Evolutionary conservation across 92 coral and sea anemone genomes (phyloP).

Genomic region (Bergia sp.): DNA sequence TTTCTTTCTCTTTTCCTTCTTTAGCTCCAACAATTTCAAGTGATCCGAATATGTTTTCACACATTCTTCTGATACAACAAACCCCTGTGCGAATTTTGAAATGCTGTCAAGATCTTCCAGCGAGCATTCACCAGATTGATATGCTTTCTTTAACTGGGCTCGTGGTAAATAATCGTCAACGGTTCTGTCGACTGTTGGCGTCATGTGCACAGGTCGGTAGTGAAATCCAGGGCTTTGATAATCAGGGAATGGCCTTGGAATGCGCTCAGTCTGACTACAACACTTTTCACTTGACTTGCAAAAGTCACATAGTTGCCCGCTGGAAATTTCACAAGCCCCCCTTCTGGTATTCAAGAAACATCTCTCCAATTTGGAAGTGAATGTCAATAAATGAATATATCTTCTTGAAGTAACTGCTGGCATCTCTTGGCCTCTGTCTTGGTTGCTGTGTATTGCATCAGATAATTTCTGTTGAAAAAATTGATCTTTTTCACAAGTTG

Average conservation of each 20-base stretch:
- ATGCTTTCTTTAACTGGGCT: slow-evolving; percentile 52
- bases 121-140: slow-evolving; percentile 51
- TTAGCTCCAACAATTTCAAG: slow-evolving; percentile 41
- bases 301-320: slow-evolving; percentile 8
- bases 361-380: background rate
- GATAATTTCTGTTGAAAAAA: slow-evolving; percentile 3
- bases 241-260: slow-evolving; percentile 19
- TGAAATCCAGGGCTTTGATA: background rate
- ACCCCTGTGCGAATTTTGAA: slow-evolving; percentile 23
- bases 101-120: slow-evolving; percentile 40
- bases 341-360: no score
- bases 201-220: slow-evolving; percentile 33
- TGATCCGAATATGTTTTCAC: slow-evolving; percentile 20
- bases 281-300: slow-evolving; percentile 27
- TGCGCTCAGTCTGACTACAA: slow-evolving; percentile 24
- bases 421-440: slow-evolving; percentile 57
- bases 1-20: slow-evolving; percentile 27
- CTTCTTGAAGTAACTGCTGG: background rate
- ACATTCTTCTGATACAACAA: slow-evolving; percentile 19
- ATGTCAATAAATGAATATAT: slow-evolving; percentile 21
- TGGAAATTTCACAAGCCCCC: slow-evolving; percentile 15
- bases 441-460: slow-evolving; percentile 59
- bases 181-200: slow-evolving; percentile 48
- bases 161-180: slow-evolving; percentile 55
- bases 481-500: slow-evolving; percentile 25